Evolutionary conservation across 2,888 invertebrate species (phyloP).

Genomic region (Stenchaetothrips biformis): DNA sequence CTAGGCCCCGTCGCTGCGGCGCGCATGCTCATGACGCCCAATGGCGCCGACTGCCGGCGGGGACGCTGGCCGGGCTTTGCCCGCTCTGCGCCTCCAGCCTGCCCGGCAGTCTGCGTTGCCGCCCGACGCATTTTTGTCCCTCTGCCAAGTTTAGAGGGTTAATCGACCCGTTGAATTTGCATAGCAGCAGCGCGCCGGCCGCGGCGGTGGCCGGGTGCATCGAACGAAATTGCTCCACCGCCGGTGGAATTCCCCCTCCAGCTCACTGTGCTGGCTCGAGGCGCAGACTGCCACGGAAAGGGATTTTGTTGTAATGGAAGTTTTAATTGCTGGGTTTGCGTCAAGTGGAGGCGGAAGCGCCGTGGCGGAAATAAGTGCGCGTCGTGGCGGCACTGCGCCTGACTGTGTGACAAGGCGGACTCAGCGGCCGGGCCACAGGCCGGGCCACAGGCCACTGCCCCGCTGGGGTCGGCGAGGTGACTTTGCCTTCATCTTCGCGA

Average conservation of each 20-base stretch:
- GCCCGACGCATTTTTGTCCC: not conserved
- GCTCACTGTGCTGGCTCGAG: not conserved
- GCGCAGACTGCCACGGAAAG: not conserved
- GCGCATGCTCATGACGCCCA: too few species aligned
- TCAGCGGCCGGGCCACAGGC: too few species aligned
- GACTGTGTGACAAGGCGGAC: not conserved
- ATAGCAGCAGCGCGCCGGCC: not conserved
- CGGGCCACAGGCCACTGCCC: too few species aligned
- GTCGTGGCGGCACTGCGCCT: not conserved
- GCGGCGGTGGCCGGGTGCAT: not conserved
- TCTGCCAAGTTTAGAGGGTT: not conserved
- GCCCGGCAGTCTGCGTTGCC: not conserved
- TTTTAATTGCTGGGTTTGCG: slow-evolving; percentile 22
- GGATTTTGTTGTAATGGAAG: slow-evolving; percentile 19
- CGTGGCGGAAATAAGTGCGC: slow-evolving; percentile 9
- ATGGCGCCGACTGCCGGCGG: too few species aligned
- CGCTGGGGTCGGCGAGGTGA: too few species aligned
- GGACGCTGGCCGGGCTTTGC: too few species aligned
- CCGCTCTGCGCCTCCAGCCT: not conserved
- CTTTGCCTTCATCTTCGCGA: too few species aligned
- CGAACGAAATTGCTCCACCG: not conserved
- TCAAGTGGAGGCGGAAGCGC: not conserved
- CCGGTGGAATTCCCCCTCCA: not conserved
- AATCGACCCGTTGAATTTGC: not conserved
- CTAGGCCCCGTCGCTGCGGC: too few species aligned